Conservation (phyloP, 2,113 vertebrate genomes). For the Oryzias woworae region DNA sequence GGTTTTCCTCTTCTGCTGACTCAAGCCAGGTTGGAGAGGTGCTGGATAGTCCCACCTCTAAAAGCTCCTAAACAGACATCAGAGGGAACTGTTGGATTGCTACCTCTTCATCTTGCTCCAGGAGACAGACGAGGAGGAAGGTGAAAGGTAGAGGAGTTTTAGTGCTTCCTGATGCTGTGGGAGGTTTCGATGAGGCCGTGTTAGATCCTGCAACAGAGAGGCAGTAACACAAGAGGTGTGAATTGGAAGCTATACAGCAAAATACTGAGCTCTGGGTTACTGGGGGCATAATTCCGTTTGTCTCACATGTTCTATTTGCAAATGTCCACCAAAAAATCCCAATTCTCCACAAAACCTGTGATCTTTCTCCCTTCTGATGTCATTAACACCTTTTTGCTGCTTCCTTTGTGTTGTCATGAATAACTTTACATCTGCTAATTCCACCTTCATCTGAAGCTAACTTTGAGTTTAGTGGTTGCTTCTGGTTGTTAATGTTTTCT, state of each 20-base stretch:
- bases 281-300: neutral
- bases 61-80: neutral
- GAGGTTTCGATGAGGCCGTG: neutral
- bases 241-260: neutral
- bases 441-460: too few relatives aligned
- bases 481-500: too few relatives aligned
- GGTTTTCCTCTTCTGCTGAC: too few relatives aligned
- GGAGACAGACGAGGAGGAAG: neutral
- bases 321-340: neutral
- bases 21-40: too few relatives aligned
- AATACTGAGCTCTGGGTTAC: neutral
- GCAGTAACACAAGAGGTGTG: neutral
- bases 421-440: too few relatives aligned
- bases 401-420: too few relatives aligned
- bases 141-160: neutral
- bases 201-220: neutral
- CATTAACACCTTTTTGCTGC: too few relatives aligned
- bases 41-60: neutral
- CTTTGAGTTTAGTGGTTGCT: too few relatives aligned
- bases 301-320: neutral
- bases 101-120: neutral
- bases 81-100: neutral
- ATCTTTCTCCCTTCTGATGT: neutral
- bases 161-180: constrained; percentile 1
- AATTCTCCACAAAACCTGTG: neutral